phyloP scores from a whole-genome alignment of 2,113 vertebrate genomes.

The Sialia sialis region DNA sequence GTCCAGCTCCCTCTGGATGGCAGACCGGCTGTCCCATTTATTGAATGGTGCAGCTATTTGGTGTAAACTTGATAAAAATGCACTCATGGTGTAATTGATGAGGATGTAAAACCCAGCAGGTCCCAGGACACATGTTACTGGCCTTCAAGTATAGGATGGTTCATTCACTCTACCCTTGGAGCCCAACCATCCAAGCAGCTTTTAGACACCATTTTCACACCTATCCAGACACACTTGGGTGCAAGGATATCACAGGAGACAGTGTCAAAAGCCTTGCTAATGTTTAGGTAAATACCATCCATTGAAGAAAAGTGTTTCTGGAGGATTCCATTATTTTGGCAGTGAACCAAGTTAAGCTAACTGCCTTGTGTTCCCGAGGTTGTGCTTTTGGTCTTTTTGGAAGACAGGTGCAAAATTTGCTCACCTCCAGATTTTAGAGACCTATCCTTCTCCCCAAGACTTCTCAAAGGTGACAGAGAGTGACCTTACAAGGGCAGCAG shows the following conservation, averaged over 20 bases:
- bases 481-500: neutral
- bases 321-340: neutral
- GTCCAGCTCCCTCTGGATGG: neutral
- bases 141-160: neutral
- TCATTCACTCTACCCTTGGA: neutral
- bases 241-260: neutral
- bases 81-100: neutral
- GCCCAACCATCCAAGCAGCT: neutral
- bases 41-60: neutral
- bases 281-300: neutral
- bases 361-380: neutral
- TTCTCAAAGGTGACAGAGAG: neutral
- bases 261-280: neutral
- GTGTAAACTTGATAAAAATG: neutral
- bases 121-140: neutral
- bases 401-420: neutral
- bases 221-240: rapidly evolving
- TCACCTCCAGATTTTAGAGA: neutral
- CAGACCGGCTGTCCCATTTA: neutral
- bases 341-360: neutral
- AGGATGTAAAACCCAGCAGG: neutral
- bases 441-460: neutral
- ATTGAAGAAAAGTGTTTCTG: neutral
- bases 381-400: neutral
- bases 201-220: neutral